A percentile compares a stretch with the other conserved stretches of the same genome.
These are phyloP conservation scores for Pilophorus perplexus DNA, from an alignment of 2,888 invertebrate species.

Conservation along the genomic window DNA sequence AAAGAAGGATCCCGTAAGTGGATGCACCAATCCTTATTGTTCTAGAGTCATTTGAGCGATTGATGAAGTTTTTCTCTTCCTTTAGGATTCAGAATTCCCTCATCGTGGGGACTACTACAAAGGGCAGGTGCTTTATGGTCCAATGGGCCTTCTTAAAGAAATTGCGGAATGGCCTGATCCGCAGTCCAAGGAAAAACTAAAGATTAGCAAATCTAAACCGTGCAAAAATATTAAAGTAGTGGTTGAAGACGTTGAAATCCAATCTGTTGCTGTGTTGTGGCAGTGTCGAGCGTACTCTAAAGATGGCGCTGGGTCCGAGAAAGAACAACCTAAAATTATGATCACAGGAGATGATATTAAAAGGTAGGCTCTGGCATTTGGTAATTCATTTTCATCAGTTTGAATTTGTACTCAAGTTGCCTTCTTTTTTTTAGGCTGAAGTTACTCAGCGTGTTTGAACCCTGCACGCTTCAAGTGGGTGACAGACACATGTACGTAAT, in stretches of 20 bases:
- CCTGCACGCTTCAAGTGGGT: conserved; percentile 83
- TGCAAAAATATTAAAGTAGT: conserved; percentile 57
- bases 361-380: conserved; percentile 52
- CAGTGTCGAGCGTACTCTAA: conserved; percentile 71
- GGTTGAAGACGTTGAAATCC: conserved; percentile 78
- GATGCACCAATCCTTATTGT: no score
- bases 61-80: no score
- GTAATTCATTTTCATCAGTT: no score
- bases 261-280: conserved; percentile 83
- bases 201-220: conserved; percentile 27
- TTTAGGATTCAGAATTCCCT: conserved; percentile 59
- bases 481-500: conserved; percentile 82
- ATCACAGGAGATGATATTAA: conserved; percentile 74
- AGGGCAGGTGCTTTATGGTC: conserved; percentile 73
- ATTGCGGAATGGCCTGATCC: conserved; percentile 70
- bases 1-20: conserved; percentile 58
- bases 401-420: no score
- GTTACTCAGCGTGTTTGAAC: conserved; percentile 80
- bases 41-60: no score
- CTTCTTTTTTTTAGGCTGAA: conserved; percentile 60
- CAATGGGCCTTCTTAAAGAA: conserved; percentile 69
- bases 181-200: conserved; percentile 19
- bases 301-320: conserved; percentile 59
- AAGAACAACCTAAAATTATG: conserved; percentile 65
- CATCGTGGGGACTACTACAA: conserved; percentile 63